A percentile compares a stretch with the other conserved stretches of the same genome.
Conservation (phyloP, 2,888 invertebrate species). For the Melanargia galathea region DNA sequence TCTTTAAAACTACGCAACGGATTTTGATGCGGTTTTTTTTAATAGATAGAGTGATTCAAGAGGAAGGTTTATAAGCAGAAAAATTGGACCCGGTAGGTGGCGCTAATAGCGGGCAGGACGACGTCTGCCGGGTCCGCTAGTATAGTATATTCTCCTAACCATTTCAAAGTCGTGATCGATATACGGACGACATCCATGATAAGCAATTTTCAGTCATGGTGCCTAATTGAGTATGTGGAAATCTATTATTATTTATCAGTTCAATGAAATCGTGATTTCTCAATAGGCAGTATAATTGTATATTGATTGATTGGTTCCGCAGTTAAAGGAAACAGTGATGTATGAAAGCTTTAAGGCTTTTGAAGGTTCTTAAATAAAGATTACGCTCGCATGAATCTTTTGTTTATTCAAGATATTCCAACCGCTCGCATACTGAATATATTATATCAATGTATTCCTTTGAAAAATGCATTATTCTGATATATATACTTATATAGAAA, state of each 20-base stretch:
- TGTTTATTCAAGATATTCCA: not conserved
- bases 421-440: no score
- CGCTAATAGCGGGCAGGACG: no score
- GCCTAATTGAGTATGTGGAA: not conserved
- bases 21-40: no score
- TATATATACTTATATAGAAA: no score
- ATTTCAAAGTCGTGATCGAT: not conserved
- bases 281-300: not conserved
- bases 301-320: conserved; percentile 14
- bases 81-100: no score
- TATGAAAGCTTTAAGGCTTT: conserved; percentile 11
- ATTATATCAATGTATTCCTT: not conserved
- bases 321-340: conserved; percentile 14
- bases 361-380: not conserved
- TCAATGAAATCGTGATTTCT: conserved; percentile 4
- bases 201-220: not conserved
- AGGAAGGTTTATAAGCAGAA: no score
- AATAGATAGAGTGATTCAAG: no score
- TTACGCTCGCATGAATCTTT: not conserved
- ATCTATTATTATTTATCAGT: not conserved
- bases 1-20: no score
- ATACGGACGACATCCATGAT: not conserved
- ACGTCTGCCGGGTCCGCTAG: no score
- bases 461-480: no score
- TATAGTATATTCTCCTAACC: no score